phyloP scores from a whole-genome alignment of 2,888 invertebrate genomes.

The Mimumesa dahlbomi region DNA sequence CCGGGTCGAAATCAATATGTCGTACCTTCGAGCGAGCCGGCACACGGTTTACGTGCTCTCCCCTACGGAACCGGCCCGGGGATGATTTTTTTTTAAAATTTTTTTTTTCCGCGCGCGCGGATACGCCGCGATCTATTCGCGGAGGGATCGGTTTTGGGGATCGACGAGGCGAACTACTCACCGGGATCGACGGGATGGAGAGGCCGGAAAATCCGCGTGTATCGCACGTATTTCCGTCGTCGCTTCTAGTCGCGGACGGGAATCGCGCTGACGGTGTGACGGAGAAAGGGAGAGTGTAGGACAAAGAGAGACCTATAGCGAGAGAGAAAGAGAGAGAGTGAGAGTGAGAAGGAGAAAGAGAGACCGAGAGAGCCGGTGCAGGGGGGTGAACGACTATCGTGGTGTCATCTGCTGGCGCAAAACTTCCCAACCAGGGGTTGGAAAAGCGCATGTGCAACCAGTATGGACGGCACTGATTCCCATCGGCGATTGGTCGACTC shows the following conservation, averaged over 20 bases:
- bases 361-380: constrained; percentile 19
- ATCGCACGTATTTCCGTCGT: constrained; percentile 53
- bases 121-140: background rate
- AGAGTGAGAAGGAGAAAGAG: constrained; percentile 10
- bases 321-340: constrained; percentile 28
- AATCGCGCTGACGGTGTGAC: constrained; percentile 30
- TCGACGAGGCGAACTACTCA: constrained; percentile 39
- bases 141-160: background rate
- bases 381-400: constrained; percentile 45
- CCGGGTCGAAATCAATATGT: constrained; percentile 49
- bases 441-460: constrained; percentile 52
- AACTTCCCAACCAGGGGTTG: constrained; percentile 12
- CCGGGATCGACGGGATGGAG: constrained; percentile 47
- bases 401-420: constrained; percentile 51
- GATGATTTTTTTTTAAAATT: too few relatives aligned
- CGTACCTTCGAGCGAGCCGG: constrained; percentile 16
- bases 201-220: constrained; percentile 50
- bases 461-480: constrained; percentile 9
- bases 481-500: constrained; percentile 41
- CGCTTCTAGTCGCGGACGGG: constrained; percentile 39
- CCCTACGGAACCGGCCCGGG: constrained; percentile 2
- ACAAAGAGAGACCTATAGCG: constrained; percentile 16
- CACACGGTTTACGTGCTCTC: background rate
- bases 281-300: constrained; percentile 9
- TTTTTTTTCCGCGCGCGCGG: background rate